These are phyloP conservation scores for Anastatus disparis DNA, from an alignment of 1,140 invertebrate genomes.

Conservation along the genomic window DNA sequence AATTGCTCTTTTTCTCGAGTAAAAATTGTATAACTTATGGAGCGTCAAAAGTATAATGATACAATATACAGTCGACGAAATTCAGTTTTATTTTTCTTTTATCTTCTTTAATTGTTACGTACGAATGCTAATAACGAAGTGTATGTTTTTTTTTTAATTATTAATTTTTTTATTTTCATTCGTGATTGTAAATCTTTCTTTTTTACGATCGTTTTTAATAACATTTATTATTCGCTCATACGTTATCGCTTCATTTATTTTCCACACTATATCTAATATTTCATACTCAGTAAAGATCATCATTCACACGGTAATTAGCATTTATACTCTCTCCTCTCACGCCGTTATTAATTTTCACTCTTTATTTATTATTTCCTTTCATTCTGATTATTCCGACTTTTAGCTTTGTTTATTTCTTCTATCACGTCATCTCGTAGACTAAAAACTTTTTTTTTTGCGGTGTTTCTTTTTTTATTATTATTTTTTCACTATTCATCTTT, in stretches of 20 bases:
- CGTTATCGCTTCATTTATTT: no score
- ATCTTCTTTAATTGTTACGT: no score
- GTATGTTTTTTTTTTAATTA: no score
- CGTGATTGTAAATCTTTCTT: constrained; percentile 34
- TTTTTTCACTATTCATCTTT: background rate
- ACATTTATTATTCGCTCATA: constrained; percentile 31
- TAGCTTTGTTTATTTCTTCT: no score
- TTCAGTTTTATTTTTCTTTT: no score
- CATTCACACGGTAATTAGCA: constrained; percentile 13
- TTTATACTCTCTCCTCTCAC: background rate
- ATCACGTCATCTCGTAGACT: constrained; percentile 64
- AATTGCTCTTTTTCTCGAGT: constrained; percentile 8
- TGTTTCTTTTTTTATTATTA: background rate
- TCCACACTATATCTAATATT: no score
- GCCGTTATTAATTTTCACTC: no score
- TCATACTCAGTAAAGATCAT: no score
- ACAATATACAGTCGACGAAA: constrained; percentile 17
- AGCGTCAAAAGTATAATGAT: constrained; percentile 14
- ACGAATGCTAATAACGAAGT: constrained; percentile 24
- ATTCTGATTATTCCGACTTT: no score
- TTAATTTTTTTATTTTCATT: background rate
- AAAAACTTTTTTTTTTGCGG: constrained; percentile 33
- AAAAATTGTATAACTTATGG: constrained; percentile 30
- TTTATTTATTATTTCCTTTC: no score
- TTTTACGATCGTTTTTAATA: constrained; percentile 23